Evolutionary conservation across 2,113 vertebrate species (phyloP), one percentile per base, ranked within the genome.

Genomic region (Scophthalmus maximus): DNA sequence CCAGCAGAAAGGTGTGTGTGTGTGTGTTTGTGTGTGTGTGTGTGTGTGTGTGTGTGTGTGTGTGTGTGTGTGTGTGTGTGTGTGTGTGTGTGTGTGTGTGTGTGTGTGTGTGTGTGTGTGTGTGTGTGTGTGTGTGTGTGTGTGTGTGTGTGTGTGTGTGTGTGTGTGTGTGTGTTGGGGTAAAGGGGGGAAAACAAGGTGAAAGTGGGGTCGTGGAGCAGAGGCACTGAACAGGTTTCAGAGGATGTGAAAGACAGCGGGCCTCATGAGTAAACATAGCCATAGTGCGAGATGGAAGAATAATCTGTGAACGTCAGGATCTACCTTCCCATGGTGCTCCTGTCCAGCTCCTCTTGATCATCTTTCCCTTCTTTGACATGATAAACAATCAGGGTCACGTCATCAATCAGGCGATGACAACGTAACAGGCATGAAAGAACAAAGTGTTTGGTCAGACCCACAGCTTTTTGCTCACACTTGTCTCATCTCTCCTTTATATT

Each of bases 211-310:
- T 78, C 82, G 82, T 6, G 26, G 63, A 23, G 68, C 20, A 8
- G 72, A 83, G 62, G 59, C 53, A 68, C 27, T 47, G 62, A 78
- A 36, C 49, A 68, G 76, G 68, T 82, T 83, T 72, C 53, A 68
- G 56, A 83, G 59, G 79, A 91, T 73, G 76, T 81, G 66, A 86
- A 72, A 42, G 53, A 50, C 10, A 14, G 22, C 14, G 62, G 83
- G 80, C 78, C 82, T 83, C 74, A 55, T 64, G 73, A 52, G 79
- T 75, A 88, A 84, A 88, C 72, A 86, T 62, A 73, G 26, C 74
- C 71, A 10, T 15, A 10, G 64, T 42, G 42, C 82, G 84, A 52
- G 71, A 76, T 56, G 62, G 38, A 58, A 82, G 56, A 82, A 38
- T 34, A 59, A 63, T 40, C 46, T 60, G 26, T 51, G 40, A 36